Evolutionary conservation across 2,797 vertebrate species (phyloP), one percentile per base, ranked within the genome.

Genomic region (Hipposideros larvatus): DNA sequence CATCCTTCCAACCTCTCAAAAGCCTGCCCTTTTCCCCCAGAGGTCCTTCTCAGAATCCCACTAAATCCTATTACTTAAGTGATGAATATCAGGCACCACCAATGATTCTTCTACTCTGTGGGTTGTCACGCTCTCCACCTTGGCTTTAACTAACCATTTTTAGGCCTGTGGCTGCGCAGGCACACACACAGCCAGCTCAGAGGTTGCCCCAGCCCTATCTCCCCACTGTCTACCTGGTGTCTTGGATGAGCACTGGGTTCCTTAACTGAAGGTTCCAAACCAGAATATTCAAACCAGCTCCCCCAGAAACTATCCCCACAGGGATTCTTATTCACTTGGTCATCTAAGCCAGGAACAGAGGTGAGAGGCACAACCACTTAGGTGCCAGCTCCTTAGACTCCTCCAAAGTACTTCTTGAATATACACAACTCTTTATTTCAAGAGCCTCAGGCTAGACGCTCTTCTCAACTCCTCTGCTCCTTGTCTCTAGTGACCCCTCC

Each of bases 41-140:
- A 4, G 0, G 6, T 21, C 19, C 34, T 85, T 37, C 28, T 92
- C 34, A 59, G 66, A 59, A n/a, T 24, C 53, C 19, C 34, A n/a
- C 26, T 19, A 41, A 0, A 24, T 61, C 46, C 31, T 11, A 31
- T 19, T 28, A 61, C 71, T 37, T 2, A 53, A 0, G 13, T 59
- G 19, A 7, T 4, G 2, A 16, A 37, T 63, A 11, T 7, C 22
- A 21, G 18, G n/a, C 2, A 0, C 41, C 3, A 15, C 26, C 37
- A 18, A 11, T 0, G 5, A 3, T 28, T 53, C 43, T 51, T 63
- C 57, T 37, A 37, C 37, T n/a, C 75, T 51, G 37, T 43, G 53
- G n/a, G 19, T 46, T 48, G n/a, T 7, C 51, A 43, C 6, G 2
- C 24, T 41, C 37, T 68, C 82, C 66, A 82, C 31, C 63, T 75